These are phyloP conservation scores for Agonum fuliginosum DNA, from an alignment of 2,888 invertebrate genomes.

Conservation along the genomic window DNA sequence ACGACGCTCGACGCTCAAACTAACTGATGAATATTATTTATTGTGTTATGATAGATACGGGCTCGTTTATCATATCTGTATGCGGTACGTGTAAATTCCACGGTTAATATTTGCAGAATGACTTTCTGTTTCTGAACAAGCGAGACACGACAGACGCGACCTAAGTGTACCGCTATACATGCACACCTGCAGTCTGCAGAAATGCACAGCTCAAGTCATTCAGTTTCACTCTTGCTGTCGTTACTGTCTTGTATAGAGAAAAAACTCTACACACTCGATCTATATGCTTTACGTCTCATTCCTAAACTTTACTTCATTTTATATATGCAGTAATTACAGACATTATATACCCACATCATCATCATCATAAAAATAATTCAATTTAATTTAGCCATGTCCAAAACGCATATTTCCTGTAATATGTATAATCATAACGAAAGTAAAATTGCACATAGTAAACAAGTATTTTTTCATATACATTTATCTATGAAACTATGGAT, in stretches of 20 bases:
- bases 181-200: slow-evolving; percentile 33
- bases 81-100: slow-evolving; percentile 56
- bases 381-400: neutral
- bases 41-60: slow-evolving; percentile 52
- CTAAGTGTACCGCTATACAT: slow-evolving; percentile 41
- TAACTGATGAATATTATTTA: slow-evolving; percentile 51
- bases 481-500: slow-evolving; percentile 1
- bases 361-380: neutral
- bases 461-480: neutral
- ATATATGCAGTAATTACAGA: neutral
- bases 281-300: neutral
- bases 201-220: slow-evolving; percentile 18
- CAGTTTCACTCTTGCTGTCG: slow-evolving; percentile 37
- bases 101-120: slow-evolving; percentile 57
- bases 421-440: neutral
- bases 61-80: slow-evolving; percentile 53
- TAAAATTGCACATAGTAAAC: neutral
- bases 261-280: neutral
- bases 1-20: neutral
- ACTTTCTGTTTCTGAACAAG: slow-evolving; percentile 56
- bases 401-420: slow-evolving; percentile 13
- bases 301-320: neutral
- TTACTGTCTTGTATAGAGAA: slow-evolving; percentile 4
- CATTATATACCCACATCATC: neutral
- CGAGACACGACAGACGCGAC: slow-evolving; percentile 42